Evolutionary conservation across 2,113 vertebrate genomes (phyloP).

Genomic region (Limanda limanda): DNA sequence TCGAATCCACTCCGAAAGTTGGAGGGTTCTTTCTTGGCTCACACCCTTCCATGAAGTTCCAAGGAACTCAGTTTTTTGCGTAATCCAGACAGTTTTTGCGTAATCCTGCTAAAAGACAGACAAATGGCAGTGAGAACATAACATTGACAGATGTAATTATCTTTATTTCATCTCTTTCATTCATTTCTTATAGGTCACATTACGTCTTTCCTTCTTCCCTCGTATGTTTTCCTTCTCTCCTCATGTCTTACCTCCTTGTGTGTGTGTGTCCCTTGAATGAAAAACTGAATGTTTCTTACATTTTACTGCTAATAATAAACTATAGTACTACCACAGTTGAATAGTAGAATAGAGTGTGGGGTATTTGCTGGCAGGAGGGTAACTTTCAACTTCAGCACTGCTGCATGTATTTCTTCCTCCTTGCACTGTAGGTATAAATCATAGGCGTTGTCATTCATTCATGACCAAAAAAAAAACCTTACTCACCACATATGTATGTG

Average conservation of each 20-base stretch:
- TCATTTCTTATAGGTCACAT: background rate
- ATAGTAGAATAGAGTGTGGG: background rate
- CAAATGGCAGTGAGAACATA: no score
- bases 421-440: constrained; percentile 21
- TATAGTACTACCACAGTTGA: background rate
- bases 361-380: background rate
- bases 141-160: background rate
- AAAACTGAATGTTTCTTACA: background rate
- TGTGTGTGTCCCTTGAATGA: background rate
- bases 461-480: constrained; percentile 25
- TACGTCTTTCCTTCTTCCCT: background rate
- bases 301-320: background rate
- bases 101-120: no score
- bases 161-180: background rate
- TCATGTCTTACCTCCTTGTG: background rate
- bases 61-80: no score
- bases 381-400: background rate
- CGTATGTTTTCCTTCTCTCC: background rate
- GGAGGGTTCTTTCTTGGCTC: no score
- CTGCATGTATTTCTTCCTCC: background rate
- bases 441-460: constrained; percentile 24
- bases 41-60: no score
- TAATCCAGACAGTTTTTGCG: no score
- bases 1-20: no score
- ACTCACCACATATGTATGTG: constrained; percentile 59